Evolutionary conservation across 2,888 invertebrate genomes (phyloP).

Genomic region (Sphaerophoria rueppellii): DNA sequence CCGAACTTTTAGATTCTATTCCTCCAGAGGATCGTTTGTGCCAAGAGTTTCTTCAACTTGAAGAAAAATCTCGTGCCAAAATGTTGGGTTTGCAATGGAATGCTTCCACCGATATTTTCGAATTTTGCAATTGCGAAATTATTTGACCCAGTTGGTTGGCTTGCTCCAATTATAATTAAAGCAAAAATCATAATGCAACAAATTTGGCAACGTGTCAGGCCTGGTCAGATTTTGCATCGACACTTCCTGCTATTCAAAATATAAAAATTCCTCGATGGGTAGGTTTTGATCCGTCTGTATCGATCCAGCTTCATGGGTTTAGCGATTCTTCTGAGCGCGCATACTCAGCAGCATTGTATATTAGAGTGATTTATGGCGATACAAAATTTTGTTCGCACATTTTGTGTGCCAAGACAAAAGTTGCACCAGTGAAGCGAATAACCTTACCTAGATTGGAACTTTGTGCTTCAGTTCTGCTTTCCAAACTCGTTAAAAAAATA

Average conservation of each 20-base stretch:
- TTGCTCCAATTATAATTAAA: slow-evolving; percentile 53
- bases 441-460: slow-evolving; percentile 33
- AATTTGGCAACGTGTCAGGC: slow-evolving; percentile 40
- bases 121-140: slow-evolving; percentile 58
- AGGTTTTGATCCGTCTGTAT: not conserved
- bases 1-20: slow-evolving; percentile 6
- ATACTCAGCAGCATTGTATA: too few relatives aligned
- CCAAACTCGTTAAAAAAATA: slow-evolving; percentile 35
- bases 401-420: slow-evolving; percentile 40
- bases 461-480: slow-evolving; percentile 52
- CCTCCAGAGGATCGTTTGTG: not conserved
- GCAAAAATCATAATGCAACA: slow-evolving; percentile 70
- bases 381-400: not conserved
- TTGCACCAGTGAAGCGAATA: slow-evolving; percentile 24
- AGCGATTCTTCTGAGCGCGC: slow-evolving; percentile 39
- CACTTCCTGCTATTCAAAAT: not conserved
- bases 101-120: slow-evolving; percentile 53
- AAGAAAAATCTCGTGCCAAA: slow-evolving; percentile 49
- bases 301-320: slow-evolving; percentile 42
- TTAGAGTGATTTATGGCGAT: too few relatives aligned
- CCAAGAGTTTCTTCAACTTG: slow-evolving; percentile 54
- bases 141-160: slow-evolving; percentile 65
- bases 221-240: slow-evolving; percentile 12
- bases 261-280: too few relatives aligned
- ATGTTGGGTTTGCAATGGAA: slow-evolving; percentile 61